Conservation (phyloP, 92 coral and sea anemone species). For the Porites cylindrica region DNA sequence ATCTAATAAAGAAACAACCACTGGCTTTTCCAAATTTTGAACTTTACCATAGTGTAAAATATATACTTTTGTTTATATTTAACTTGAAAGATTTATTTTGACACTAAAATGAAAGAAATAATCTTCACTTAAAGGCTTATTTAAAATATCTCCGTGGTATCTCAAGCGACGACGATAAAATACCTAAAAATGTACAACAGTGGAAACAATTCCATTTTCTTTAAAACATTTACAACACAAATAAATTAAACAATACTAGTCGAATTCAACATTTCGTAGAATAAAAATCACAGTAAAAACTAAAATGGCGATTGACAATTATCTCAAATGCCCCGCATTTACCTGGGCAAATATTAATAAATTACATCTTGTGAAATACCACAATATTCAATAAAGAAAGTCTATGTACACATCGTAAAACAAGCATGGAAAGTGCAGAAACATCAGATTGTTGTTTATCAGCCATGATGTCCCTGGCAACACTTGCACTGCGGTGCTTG, state of each 20-base stretch:
- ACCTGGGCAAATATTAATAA: slow-evolving; percentile 2
- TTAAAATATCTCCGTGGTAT: background rate
- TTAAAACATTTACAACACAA: background rate
- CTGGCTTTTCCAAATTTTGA: background rate
- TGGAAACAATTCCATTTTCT: background rate
- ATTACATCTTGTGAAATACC: slow-evolving; percentile 11
- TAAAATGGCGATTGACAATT: background rate
- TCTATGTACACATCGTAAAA: background rate
- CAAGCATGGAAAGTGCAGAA: background rate
- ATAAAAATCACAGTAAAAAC: background rate
- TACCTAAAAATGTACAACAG: background rate
- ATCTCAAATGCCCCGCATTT: background rate
- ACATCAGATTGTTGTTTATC: too few relatives aligned
- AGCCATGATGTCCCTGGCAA: too few relatives aligned
- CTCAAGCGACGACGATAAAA: background rate
- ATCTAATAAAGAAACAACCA: background rate
- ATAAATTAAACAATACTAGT: slow-evolving; percentile 1
- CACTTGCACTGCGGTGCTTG: too few relatives aligned
- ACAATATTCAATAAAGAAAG: background rate
- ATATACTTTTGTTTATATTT: background rate
- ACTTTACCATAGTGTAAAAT: background rate
- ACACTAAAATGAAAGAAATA: background rate
- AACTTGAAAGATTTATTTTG: background rate
- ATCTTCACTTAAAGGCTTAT: background rate
- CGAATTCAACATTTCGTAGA: background rate